phyloP scores from a whole-genome alignment of 2,888 invertebrate species.

The Drosophila mercatorum region DNA sequence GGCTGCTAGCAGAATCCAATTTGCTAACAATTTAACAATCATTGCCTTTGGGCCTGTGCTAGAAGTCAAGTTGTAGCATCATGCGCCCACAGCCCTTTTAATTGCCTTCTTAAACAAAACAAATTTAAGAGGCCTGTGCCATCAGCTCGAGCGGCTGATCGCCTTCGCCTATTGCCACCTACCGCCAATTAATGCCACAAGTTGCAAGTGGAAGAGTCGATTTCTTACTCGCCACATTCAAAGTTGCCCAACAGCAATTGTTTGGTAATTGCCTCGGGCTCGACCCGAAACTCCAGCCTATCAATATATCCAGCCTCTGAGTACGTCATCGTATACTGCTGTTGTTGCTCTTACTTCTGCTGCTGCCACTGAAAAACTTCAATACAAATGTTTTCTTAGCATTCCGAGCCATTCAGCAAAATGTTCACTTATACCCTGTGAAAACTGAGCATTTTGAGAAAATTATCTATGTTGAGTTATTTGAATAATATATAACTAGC shows the following conservation, averaged over 20 bases:
- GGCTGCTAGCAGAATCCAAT: conserved; percentile 66
- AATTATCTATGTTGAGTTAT: too few relatives aligned
- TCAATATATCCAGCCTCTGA: conserved; percentile 55
- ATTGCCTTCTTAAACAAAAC: conserved; percentile 79
- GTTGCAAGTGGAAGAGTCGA: conserved; percentile 32
- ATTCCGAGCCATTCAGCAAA: conserved; percentile 40
- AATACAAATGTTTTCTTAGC: conserved; percentile 50
- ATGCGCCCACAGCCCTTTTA: conserved; percentile 59
- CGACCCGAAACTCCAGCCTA: conserved; percentile 53
- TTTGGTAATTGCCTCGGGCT: conserved; percentile 55
- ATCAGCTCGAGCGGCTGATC: conserved; percentile 25
- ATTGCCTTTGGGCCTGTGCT: conserved; percentile 60
- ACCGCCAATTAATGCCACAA: conserved; percentile 67
- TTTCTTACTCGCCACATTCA: conserved; percentile 15
- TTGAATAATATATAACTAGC: too few relatives aligned
- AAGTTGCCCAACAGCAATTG: conserved; percentile 53
- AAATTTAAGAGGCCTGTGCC: conserved; percentile 64
- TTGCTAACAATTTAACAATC: conserved; percentile 79
- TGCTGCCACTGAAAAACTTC: conserved; percentile 45
- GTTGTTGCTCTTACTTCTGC: neutral
- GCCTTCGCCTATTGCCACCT: conserved; percentile 16
- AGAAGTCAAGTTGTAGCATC: conserved; percentile 50
- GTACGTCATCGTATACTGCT: conserved; percentile 29
- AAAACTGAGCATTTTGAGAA: neutral
- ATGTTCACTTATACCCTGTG: conserved; percentile 20